phyloP scores from a whole-genome alignment of 92 coral and sea anemone species.

The Phymanthus crucifer region DNA sequence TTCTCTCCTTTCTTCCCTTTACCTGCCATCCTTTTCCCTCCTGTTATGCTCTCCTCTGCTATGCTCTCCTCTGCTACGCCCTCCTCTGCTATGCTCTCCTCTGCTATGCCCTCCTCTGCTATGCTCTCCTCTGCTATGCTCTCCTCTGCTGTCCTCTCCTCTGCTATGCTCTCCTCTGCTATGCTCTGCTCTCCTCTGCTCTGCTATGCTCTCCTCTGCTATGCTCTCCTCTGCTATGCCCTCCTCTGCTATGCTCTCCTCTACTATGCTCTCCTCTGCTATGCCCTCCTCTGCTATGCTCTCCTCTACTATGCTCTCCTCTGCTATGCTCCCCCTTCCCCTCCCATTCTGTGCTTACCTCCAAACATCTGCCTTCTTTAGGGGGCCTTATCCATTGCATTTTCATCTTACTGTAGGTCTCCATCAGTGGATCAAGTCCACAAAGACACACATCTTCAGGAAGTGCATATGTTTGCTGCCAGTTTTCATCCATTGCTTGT shows the following conservation, averaged over 20 bases:
- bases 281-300: neutral
- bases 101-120: no score
- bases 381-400: slow-evolving; percentile 78
- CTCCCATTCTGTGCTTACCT: slow-evolving; percentile 49
- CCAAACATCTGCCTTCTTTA: slow-evolving; percentile 76
- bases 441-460: slow-evolving; percentile 92
- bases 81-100: no score
- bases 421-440: slow-evolving; percentile 79
- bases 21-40: neutral
- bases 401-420: slow-evolving; percentile 70
- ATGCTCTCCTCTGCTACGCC: neutral
- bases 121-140: no score
- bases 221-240: neutral
- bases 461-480: slow-evolving; percentile 85
- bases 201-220: no score
- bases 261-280: no score
- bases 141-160: neutral
- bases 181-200: no score
- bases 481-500: slow-evolving; percentile 75
- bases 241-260: neutral
- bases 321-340: neutral
- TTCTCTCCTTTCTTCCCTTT: neutral
- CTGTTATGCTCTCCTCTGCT: neutral
- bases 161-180: neutral
- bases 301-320: neutral